A percentile compares a stretch with the other conserved stretches of the same genome.
phyloP scores from a whole-genome alignment of 2,797 vertebrate species.

The Sebastes jordani region DNA sequence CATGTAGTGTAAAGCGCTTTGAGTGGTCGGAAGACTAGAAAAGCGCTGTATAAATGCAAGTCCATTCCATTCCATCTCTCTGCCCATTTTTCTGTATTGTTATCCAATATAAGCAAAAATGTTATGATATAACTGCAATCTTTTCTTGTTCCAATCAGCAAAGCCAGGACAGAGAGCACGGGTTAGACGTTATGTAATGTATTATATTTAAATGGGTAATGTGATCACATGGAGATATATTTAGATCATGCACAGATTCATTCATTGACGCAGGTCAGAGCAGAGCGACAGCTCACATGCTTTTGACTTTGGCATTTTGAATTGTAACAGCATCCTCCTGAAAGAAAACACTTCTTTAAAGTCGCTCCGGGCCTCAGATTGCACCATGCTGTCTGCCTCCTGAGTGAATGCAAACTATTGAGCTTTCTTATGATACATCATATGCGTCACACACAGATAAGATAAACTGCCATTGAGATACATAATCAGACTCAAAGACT shows the following conservation, averaged over 20 bases:
- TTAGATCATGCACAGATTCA: neutral
- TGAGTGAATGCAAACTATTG: constrained; percentile 9
- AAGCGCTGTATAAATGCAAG: no score
- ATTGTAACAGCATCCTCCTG: neutral
- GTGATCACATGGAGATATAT: constrained; percentile 9
- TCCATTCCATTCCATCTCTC: neutral
- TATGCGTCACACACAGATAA: constrained; percentile 39
- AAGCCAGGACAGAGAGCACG: neutral
- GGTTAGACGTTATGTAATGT: constrained; percentile 10
- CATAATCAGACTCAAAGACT: constrained; percentile 19
- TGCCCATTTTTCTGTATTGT: neutral
- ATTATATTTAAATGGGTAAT: constrained; percentile 25
- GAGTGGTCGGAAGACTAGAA: no score
- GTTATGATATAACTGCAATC: neutral
- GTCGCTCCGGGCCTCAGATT: neutral
- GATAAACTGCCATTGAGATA: constrained; percentile 18
- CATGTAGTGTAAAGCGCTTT: no score
- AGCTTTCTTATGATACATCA: constrained; percentile 15
- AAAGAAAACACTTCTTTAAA: neutral
- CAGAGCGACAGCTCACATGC: constrained; percentile 10
- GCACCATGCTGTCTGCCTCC: neutral
- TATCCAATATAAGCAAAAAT: neutral
- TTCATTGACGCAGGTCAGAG: neutral
- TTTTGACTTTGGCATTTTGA: neutral
- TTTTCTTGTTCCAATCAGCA: neutral